Evolutionary conservation across 2,113 vertebrate species (phyloP).

Genomic region (Hucho hucho): DNA sequence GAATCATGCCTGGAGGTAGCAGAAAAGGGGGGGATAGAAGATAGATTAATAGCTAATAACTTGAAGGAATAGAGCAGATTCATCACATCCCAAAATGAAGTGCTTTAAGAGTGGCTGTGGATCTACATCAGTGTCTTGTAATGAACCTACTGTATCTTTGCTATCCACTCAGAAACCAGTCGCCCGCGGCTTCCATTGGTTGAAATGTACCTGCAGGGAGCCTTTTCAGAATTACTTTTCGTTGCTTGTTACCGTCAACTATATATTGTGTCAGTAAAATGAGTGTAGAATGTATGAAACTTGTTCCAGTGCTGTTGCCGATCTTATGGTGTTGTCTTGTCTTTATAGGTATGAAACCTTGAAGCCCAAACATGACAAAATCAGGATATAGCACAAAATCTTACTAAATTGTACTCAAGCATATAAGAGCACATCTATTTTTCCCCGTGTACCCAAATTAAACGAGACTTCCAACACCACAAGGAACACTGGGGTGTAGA

Average conservation of each 20-base stretch:
- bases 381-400: too few species aligned
- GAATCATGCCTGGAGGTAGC: slow-evolving; percentile 8
- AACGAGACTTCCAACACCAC: too few species aligned
- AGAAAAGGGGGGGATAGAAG: slow-evolving; percentile 37
- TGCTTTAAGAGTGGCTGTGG: slow-evolving; percentile 48
- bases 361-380: too few species aligned
- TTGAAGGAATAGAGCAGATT: slow-evolving; percentile 56
- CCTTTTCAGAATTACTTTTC: background rate
- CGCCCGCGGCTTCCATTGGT: background rate
- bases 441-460: background rate
- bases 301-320: too few species aligned
- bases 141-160: slow-evolving; percentile 25
- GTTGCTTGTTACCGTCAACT: background rate
- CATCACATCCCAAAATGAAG: slow-evolving; percentile 62
- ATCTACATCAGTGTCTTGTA: slow-evolving; percentile 53
- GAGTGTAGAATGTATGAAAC: too few species aligned
- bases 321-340: too few species aligned
- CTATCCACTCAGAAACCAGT: slow-evolving; percentile 19
- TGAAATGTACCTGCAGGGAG: background rate
- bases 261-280: too few species aligned
- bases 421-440: too few species aligned
- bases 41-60: slow-evolving; percentile 63
- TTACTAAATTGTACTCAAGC: too few species aligned
- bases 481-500: too few species aligned
- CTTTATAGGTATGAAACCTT: too few species aligned